phyloP scores from a whole-genome alignment of 2,797 vertebrate genomes.

The Simalia tracyae region DNA sequence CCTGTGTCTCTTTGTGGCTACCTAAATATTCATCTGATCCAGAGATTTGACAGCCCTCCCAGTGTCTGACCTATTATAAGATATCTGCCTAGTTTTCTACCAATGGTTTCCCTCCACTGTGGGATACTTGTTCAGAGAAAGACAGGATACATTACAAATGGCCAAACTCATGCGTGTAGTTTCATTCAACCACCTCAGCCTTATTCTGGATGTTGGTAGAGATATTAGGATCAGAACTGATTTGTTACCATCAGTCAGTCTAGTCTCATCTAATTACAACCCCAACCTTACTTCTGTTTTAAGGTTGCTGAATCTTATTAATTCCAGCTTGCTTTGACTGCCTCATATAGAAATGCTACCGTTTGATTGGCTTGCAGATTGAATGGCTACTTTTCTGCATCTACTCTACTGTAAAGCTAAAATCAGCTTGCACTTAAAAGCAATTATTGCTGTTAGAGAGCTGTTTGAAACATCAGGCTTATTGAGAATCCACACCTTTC shows the following conservation, averaged over 20 bases:
- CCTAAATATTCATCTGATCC: neutral
- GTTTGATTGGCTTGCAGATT: neutral
- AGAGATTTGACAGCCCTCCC: neutral
- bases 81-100: neutral
- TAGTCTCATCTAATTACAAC: neutral
- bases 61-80: neutral
- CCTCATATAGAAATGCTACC: neutral
- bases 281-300: neutral
- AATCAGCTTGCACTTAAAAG: slow-evolving; percentile 7
- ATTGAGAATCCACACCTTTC: slow-evolving; percentile 4
- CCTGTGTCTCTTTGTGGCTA: neutral
- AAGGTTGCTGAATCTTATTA: neutral
- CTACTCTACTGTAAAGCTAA: slow-evolving; percentile 21
- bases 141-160: neutral
- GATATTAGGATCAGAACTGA: neutral
- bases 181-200: neutral
- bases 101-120: neutral
- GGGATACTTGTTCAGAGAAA: neutral
- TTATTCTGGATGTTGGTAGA: neutral
- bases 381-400: neutral
- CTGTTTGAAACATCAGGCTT: neutral
- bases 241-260: neutral
- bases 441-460: slow-evolving; percentile 7
- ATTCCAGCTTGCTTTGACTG: neutral
- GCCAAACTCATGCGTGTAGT: neutral